phyloP scores from a whole-genome alignment of 2,888 invertebrate species.

The Flexamia atlantica region DNA sequence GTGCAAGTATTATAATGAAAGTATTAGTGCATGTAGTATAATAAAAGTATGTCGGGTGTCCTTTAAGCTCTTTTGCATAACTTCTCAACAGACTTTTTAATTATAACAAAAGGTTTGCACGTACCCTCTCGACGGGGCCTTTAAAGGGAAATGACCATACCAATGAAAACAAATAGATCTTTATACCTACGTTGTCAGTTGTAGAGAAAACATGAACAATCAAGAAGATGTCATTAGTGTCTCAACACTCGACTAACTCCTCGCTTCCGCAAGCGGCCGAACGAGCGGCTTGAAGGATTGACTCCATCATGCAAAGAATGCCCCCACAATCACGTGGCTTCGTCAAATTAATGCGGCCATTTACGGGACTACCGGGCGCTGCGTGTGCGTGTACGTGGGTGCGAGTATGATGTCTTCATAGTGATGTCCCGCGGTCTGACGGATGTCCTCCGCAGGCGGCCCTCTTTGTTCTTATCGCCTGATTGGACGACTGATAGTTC shows the following conservation, averaged over 20 bases:
- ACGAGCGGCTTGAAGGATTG: constrained; percentile 14
- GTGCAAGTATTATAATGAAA: no score
- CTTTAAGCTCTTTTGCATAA: no score
- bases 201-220: no score
- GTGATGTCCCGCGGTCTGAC: not conserved
- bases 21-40: no score
- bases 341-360: constrained; percentile 48
- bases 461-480: constrained; percentile 41
- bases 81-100: no score
- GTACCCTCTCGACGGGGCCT: no score
- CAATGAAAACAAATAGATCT: no score
- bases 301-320: constrained; percentile 43
- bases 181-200: no score
- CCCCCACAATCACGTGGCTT: constrained; percentile 35
- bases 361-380: constrained; percentile 43
- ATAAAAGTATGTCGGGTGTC: no score
- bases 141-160: no score
- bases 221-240: not conserved
- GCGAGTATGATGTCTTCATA: constrained; percentile 48
- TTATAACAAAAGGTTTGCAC: no score
- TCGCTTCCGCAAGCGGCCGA: constrained; percentile 5
- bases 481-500: constrained; percentile 36
- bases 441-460: constrained; percentile 37
- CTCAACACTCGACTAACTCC: not conserved
- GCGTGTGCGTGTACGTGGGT: not conserved